Percentiles rank a stretch among this genome's conserved stretches.
Conservation (phyloP, 1,140 invertebrate species). For the Lepidurus packardi region DNA sequence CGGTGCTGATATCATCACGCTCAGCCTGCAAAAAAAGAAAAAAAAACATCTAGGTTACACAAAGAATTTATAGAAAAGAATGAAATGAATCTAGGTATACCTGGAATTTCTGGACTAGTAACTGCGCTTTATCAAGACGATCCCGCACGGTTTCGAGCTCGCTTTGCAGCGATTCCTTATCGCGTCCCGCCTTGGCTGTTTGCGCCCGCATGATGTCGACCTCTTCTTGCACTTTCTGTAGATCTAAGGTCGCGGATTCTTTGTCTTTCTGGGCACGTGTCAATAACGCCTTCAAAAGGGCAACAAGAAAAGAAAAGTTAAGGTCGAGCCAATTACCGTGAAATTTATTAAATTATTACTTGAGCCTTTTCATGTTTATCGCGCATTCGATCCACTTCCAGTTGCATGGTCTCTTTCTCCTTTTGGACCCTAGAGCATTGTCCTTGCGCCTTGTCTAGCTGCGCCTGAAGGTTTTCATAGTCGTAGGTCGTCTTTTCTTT, state of each 20-base stretch:
- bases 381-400: conserved; percentile 74
- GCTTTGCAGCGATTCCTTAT: conserved; percentile 71
- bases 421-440: conserved; percentile 80
- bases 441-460: conserved; percentile 79
- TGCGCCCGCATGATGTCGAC: conserved; percentile 71
- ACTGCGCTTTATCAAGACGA: conserved; percentile 77
- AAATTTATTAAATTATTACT: conserved; percentile 49
- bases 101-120: conserved; percentile 72
- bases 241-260: conserved; percentile 70
- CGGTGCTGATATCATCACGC: conserved; percentile 72
- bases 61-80: conserved; percentile 24
- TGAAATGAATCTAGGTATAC: conserved; percentile 39
- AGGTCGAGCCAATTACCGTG: background rate
- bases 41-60: conserved; percentile 20
- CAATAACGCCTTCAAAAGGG: conserved; percentile 53
- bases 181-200: conserved; percentile 71
- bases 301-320: background rate
- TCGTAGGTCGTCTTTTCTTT: conserved; percentile 83
- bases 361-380: conserved; percentile 85
- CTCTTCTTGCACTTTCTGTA: conserved; percentile 71
- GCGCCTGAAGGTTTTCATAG: conserved; percentile 79
- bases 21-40: conserved; percentile 59
- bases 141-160: conserved; percentile 81
- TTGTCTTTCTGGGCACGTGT: conserved; percentile 79
- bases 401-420: conserved; percentile 74